Conservation (phyloP, 1,140 invertebrate genomes). For the Scaptodrosophila lebanonensis region DNA sequence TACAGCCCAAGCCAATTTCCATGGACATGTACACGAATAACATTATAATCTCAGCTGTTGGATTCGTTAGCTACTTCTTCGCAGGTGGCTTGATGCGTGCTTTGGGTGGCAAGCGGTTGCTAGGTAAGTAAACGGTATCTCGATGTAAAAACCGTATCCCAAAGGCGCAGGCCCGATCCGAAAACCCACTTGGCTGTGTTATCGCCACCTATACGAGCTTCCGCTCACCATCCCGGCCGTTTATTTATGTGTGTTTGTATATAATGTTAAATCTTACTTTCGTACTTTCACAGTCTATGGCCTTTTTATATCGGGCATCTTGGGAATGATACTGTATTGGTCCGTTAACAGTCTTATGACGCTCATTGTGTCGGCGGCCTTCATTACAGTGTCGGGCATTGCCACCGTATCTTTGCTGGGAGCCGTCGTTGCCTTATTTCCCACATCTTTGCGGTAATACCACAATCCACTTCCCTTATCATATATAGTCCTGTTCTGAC, state of each 20-base stretch:
- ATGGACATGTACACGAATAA: slow-evolving; percentile 80
- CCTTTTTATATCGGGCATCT: slow-evolving; percentile 64
- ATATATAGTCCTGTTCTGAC: neutral
- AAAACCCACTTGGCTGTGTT: no score
- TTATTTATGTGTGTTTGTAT: neutral
- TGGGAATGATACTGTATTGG: slow-evolving; percentile 77
- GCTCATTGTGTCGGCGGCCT: slow-evolving; percentile 54
- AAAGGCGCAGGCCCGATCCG: no score
- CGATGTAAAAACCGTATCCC: no score
- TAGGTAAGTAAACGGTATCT: slow-evolving; percentile 44
- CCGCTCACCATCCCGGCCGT: no score
- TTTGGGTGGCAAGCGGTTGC: slow-evolving; percentile 78
- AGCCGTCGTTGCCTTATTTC: slow-evolving; percentile 62
- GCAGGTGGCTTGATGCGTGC: slow-evolving; percentile 77
- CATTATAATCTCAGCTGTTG: slow-evolving; percentile 78
- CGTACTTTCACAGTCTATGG: slow-evolving; percentile 57
- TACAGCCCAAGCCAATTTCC: slow-evolving; percentile 59
- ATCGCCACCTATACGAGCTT: no score
- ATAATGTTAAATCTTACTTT: neutral
- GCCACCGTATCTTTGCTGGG: slow-evolving; percentile 64
- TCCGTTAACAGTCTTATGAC: slow-evolving; percentile 76
- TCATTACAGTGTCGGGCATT: slow-evolving; percentile 57
- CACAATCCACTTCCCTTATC: no score
- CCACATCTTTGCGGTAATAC: slow-evolving; percentile 67
- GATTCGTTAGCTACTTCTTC: slow-evolving; percentile 78